These are phyloP conservation scores for Dascyllus trimaculatus DNA, from an alignment of 2,113 vertebrate genomes.

Conservation along the genomic window DNA sequence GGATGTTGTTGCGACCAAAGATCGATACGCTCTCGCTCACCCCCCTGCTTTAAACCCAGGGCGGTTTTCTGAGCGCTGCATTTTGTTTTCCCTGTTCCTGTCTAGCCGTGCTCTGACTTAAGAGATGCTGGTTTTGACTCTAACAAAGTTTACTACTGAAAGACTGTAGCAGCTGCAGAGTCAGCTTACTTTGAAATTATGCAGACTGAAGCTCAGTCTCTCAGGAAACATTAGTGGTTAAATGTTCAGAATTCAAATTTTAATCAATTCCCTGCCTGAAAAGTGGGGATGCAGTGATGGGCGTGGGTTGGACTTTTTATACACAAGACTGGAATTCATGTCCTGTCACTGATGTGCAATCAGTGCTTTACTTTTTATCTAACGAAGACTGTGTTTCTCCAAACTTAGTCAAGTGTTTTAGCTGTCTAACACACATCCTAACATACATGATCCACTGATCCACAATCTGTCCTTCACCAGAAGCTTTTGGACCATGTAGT, in stretches of 20 bases:
- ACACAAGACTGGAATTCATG: no score
- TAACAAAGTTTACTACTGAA: slow-evolving; percentile 49
- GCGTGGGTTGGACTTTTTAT: no score
- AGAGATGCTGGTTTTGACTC: slow-evolving; percentile 33
- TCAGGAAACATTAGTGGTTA: slow-evolving; percentile 7
- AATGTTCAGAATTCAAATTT: not conserved
- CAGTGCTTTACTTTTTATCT: no score
- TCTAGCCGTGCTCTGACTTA: slow-evolving; percentile 49
- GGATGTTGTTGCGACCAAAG: slow-evolving; percentile 77
- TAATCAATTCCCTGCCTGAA: not conserved
- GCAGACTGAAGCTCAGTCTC: slow-evolving; percentile 3
- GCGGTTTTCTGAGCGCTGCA: slow-evolving; percentile 69
- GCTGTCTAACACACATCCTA: not conserved
- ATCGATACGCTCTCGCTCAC: slow-evolving; percentile 74
- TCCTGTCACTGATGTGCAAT: no score
- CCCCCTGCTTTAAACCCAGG: slow-evolving; percentile 55
- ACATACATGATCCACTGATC: not conserved
- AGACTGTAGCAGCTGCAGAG: slow-evolving; percentile 1
- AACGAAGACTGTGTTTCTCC: no score
- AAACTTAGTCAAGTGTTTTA: not conserved
- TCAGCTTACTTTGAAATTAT: slow-evolving; percentile 23
- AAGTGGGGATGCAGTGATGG: no score
- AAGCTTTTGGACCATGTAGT: no score
- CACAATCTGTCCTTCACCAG: no score
- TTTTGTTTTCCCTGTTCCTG: slow-evolving; percentile 67